phyloP scores from a whole-genome alignment of 2,113 vertebrate species.

The Trichomycterus rosablanca region DNA sequence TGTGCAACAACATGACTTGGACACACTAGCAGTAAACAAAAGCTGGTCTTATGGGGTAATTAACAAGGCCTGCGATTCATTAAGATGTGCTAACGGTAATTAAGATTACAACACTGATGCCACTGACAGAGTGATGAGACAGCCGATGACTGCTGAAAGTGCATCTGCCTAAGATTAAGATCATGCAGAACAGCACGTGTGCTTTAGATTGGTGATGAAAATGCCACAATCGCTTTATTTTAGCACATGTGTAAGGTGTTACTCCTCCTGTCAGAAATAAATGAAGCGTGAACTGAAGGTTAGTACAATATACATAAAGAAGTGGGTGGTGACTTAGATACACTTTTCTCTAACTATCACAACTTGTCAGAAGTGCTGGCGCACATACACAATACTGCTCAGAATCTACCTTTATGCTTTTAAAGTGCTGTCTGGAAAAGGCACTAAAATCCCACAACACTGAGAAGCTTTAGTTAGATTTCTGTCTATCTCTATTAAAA shows the following conservation, averaged over 20 bases:
- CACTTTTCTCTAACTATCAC: slow-evolving; percentile 16
- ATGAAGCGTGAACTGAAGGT: slow-evolving; percentile 18
- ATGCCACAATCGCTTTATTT: slow-evolving; percentile 14
- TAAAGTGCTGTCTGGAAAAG: slow-evolving; percentile 17
- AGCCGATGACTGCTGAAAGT: slow-evolving; percentile 22
- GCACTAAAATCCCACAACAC: slow-evolving; percentile 1
- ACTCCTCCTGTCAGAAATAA: slow-evolving; percentile 16
- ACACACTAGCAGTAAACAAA: slow-evolving; percentile 39
- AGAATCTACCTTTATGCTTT: slow-evolving; percentile 23
- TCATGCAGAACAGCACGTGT: slow-evolving; percentile 19
- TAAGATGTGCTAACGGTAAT: slow-evolving; percentile 35
- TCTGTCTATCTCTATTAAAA: slow-evolving; percentile 46
- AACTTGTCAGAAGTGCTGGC: slow-evolving; percentile 23
- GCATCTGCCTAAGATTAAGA: slow-evolving; percentile 11
- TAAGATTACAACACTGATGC: slow-evolving; percentile 30
- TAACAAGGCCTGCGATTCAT: slow-evolving; percentile 31
- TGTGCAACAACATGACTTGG: slow-evolving; percentile 23
- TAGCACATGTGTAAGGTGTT: slow-evolving; percentile 17
- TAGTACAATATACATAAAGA: slow-evolving; percentile 14
- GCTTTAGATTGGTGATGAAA: neutral
- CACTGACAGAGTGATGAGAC: slow-evolving; percentile 25
- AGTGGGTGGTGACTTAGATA: slow-evolving; percentile 1
- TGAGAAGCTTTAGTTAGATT: slow-evolving; percentile 35
- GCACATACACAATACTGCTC: slow-evolving; percentile 8
- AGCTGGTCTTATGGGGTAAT: slow-evolving; percentile 32